Percentiles rank a stretch among this genome's conserved stretches.
Conservation (phyloP, 2,888 invertebrate species). For the Biston betularia region DNA sequence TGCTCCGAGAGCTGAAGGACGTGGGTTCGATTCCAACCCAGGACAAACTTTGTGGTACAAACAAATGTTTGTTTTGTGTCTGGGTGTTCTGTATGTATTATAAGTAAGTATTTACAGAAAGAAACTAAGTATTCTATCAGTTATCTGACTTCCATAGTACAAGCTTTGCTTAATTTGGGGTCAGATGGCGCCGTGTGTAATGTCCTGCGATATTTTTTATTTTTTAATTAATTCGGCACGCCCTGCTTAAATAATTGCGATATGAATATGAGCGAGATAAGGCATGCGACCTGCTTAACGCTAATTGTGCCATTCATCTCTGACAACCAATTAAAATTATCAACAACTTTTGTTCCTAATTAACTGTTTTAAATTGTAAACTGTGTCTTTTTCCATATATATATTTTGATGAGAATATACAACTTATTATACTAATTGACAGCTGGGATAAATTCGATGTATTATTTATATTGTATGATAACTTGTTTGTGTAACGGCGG, state of each 20-base stretch:
- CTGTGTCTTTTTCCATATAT: conserved; percentile 18
- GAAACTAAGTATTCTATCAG: no score
- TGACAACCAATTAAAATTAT: conserved; percentile 39
- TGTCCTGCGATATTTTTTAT: no score
- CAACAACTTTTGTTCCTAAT: conserved; percentile 30
- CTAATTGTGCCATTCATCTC: conserved; percentile 39
- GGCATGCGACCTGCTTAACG: conserved; percentile 10
- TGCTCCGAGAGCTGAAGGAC: no score
- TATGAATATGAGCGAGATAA: neutral
- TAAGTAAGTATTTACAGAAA: no score
- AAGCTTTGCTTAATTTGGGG: no score
- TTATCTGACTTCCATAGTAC: no score
- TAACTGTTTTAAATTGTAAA: conserved; percentile 32
- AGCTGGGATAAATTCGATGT: conserved; percentile 22
- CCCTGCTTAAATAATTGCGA: neutral
- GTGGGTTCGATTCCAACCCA: no score
- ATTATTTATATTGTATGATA: conserved; percentile 13
- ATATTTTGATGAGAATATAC: conserved; percentile 8
- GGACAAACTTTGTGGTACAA: no score
- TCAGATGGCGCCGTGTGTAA: no score
- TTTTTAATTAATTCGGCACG: neutral
- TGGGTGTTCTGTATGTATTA: no score
- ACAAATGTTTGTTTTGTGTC: no score
- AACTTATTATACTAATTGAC: conserved; percentile 39
- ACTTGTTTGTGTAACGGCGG: conserved; percentile 14